Base-by-base conservation (phyloP, 1,140 invertebrate species). In the Drosophila murphyi region DNA sequence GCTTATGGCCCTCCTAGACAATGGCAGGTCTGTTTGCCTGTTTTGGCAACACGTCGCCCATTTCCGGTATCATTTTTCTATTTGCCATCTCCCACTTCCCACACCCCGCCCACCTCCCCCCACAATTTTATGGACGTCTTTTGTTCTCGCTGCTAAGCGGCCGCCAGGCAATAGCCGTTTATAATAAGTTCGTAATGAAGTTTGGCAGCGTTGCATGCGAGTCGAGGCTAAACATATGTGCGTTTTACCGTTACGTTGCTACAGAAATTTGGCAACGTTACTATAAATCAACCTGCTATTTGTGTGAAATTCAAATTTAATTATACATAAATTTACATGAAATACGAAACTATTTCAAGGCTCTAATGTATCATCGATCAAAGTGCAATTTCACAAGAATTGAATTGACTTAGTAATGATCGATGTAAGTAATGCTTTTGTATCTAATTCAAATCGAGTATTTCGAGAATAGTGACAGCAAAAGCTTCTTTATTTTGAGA, bases 41-140 rank as follows among this genome's bases (percentile, higher is more conserved):
- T 74, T 91, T 82, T 89, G 89, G 83, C 78, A 91, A 91, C 88
- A 90, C 82, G 80, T 90, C 78, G 78, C 62, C 82, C 86, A 69
- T 73, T 80, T 72, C 79, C 75, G 51, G 39, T 43, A 8, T n/a
- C 10, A 1, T 43, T 34, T 39, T 57, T 5, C 47, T 28, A 31
- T 69, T 41, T 54, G 28, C 45, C 37, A 7, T 76, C 20, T 48
- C 10, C 41, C 68, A 45, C 28, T 31, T 65, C 54, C 39, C 39
- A 4, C 10, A 43, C n/a, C 4, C 39, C 3, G 10, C 39, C 20
- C 20, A 20, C 20, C 20, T 20, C 20, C 20, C 20, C 20, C 20
- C 20, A 20, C 20, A 1, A 43, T 43, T 43, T 43, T n/a, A 48
- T 28, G 34, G 72, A n/a, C 60, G 12, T 76, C 74, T 71, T 85